Evolutionary conservation across 1,140 invertebrate species (phyloP), one percentile per base, ranked within the genome.

Genomic region (Lethrus apterus): DNA sequence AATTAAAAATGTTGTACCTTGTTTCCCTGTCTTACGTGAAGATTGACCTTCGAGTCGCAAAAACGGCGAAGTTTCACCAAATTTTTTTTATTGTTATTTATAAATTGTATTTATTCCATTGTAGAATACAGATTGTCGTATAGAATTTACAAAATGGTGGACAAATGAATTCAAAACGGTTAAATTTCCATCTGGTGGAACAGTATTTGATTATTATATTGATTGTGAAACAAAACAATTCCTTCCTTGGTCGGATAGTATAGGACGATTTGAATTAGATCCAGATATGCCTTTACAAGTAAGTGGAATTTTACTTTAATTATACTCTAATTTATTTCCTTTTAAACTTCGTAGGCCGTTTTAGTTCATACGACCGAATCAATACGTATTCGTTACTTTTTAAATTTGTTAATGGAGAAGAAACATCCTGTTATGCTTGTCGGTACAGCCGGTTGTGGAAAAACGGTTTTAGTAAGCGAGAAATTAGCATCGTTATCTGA

Each of bases 61-160:
- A 26, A 26, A 26, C n/a, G n/a, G n/a, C n/a, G n/a, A n/a, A n/a
- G n/a, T n/a, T 26, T 26, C n/a, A 38, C 15, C 13, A 9, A 8
- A 44, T 2, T 43, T 32, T 3, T 15, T 45, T 19, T 18, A 38
- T 17, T 38, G 14, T 20, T 42, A 20, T 48, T 52, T 51, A n/a
- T n/a, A n/a, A n/a, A n/a, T n/a, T n/a, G n/a, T n/a, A n/a, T n/a
- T n/a, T n/a, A n/a, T n/a, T n/a, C n/a, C n/a, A n/a, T n/a, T n/a
- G n/a, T 54, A 81, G 78, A 61, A 76, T 8, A 68, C 74, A 0
- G 81, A 84, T 65, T 80, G 87, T 60, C 67, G 86, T 46, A 73
- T 84, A 0, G 91, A 98, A 66, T 98, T 96, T 64, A 91, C 88
- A 7, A 96, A 97, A 74, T 98, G 93, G 93, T 98, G 91, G 89